Conservation (phyloP, 2,797 vertebrate genomes). For the Philypnodon macrostomus region DNA sequence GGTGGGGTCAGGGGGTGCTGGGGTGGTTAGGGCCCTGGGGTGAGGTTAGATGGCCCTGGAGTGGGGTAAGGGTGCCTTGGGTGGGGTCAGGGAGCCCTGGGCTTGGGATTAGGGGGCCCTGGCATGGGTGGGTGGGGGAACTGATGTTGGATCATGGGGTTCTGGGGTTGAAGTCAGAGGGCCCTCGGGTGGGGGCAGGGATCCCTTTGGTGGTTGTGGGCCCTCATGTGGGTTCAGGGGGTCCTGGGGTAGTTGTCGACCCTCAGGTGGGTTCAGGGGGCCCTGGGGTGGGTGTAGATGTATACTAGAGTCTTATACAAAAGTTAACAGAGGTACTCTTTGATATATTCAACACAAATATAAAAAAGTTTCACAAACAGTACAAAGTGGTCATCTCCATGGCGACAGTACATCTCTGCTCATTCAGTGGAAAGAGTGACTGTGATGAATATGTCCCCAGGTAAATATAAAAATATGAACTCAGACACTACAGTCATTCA, state of each 20-base stretch:
- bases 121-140: too few species aligned
- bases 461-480: too few species aligned
- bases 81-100: conserved; percentile 16
- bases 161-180: too few species aligned
- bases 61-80: conserved; percentile 40
- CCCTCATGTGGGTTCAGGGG: conserved; percentile 9
- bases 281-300: conserved; percentile 37
- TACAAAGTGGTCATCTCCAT: conserved; percentile 82
- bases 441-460: too few species aligned
- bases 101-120: too few species aligned
- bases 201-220: conserved; percentile 67
- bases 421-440: conserved; percentile 43
- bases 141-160: too few species aligned
- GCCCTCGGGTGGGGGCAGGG: conserved; percentile 13
- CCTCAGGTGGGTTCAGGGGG: not conserved
- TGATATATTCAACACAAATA: conserved; percentile 88
- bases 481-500: too few species aligned
- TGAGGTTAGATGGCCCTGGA: too few species aligned
- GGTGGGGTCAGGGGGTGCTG: not conserved
- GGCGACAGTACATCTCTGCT: conserved; percentile 75
- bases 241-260: too few species aligned
- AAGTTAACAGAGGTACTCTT: conserved; percentile 85
- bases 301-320: conserved; percentile 82
- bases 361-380: conserved; percentile 81
- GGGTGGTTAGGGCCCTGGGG: not conserved